phyloP scores from a whole-genome alignment of 2,113 vertebrate genomes.

The Nesospiza acunhae region DNA sequence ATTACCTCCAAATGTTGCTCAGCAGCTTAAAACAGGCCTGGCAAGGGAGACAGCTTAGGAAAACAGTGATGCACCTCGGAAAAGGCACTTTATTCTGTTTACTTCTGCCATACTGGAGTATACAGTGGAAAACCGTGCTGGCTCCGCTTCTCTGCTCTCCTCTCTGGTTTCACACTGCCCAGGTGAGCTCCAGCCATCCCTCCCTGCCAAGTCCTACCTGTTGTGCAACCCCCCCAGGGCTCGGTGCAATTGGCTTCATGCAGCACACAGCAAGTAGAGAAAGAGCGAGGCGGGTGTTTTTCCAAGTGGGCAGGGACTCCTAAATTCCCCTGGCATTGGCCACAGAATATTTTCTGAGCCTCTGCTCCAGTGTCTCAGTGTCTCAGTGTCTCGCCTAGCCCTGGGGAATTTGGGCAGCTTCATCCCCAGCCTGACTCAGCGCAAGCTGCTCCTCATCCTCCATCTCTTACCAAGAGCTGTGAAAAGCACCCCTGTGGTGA shows the following conservation, averaged over 20 bases:
- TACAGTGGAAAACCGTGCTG: neutral
- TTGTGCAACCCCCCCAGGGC: neutral
- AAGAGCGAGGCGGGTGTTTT: neutral
- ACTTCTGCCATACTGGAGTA: neutral
- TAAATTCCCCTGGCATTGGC: conserved; percentile 37
- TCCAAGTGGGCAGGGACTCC: conserved; percentile 38
- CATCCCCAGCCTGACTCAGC: conserved; percentile 5
- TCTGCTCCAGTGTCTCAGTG: conserved; percentile 24
- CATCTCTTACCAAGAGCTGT: neutral
- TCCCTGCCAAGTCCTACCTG: neutral
- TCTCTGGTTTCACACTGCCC: neutral
- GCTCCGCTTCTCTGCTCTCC: neutral
- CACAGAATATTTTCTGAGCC: conserved; percentile 7
- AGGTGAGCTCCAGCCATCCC: neutral
- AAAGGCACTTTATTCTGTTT: conserved; percentile 54
- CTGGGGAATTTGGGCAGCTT: conserved; percentile 6
- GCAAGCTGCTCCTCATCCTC: neutral
- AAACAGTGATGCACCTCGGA: neutral
- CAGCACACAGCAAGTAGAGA: neutral
- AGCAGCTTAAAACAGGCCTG: neutral
- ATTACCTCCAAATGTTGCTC: neutral
- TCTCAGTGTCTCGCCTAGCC: neutral
- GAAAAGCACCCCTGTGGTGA: neutral
- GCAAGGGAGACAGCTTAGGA: neutral
- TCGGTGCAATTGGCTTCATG: neutral